These are phyloP conservation scores for Catocala nupta DNA, from an alignment of 2,888 invertebrate species.

Conservation along the genomic window DNA sequence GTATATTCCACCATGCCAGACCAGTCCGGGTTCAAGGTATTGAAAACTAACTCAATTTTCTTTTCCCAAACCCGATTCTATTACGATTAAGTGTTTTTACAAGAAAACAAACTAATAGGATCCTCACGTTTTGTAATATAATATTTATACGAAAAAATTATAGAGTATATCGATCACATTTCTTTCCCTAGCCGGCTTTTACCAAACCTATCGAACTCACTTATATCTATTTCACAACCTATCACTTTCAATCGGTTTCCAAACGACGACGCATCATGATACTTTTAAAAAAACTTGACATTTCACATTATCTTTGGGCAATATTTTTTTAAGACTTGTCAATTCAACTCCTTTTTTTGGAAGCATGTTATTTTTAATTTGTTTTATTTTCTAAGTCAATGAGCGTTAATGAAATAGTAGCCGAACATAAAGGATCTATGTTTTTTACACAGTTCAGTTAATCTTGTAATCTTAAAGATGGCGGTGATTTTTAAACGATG, in stretches of 20 bases:
- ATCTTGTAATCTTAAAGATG: constrained; percentile 80
- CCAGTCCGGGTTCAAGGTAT: too few relatives aligned
- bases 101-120: constrained; percentile 5
- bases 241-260: constrained; percentile 63
- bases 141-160: constrained; percentile 35
- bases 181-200: constrained; percentile 46
- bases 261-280: constrained; percentile 55
- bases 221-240: constrained; percentile 68
- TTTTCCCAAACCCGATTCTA: background rate
- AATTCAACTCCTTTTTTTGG: constrained; percentile 19
- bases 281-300: constrained; percentile 51
- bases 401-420: constrained; percentile 73
- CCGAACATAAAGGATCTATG: constrained; percentile 66
- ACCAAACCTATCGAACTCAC: constrained; percentile 48
- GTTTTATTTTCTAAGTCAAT: constrained; percentile 52
- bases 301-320: constrained; percentile 47
- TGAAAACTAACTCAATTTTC: background rate
- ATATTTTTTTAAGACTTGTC: constrained; percentile 24
- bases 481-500: constrained; percentile 77
- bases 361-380: constrained; percentile 12
- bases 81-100: background rate
- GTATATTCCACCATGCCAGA: too few relatives aligned
- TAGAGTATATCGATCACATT: constrained; percentile 67
- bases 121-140: constrained; percentile 13
- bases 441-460: constrained; percentile 76